Base-by-base conservation (phyloP, 1,140 invertebrate species). In the Holotrichia oblita region DNA sequence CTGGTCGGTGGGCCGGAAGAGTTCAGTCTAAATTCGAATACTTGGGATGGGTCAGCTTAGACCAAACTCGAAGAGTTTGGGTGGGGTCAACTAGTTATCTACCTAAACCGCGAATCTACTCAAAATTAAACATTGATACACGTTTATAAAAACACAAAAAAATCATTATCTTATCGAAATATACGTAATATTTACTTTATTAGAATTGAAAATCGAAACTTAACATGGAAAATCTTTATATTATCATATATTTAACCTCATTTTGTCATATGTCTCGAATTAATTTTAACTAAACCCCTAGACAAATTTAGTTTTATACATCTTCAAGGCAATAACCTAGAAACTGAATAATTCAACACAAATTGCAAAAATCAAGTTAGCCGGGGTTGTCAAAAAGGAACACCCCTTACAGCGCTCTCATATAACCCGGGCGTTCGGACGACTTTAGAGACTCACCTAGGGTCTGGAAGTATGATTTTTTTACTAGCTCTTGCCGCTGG, bases 401-500 rank as follows among this genome's bases (percentile, higher is more conserved):
- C 61, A 69, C 61, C 61, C 61, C 61, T 69, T 14, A 55, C 48
- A 55, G 0, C 14, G 48, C 6, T 55, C 14, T 55, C 48, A 9
- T 9, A 27, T 6, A 12, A 24, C 12, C 61, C 6, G 14, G 22
- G 17, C 22, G 24, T 69, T 34, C 61, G 8, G 61, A 6, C 1
- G 61, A 1, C 3, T 34, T 20, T 6, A 48, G n/a, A n/a, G 22
- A 69, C 83, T 87, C 93, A 99, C 98, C 98, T 99, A 85, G 98
- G 97, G 90, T 99, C 99, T 77, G 98, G 98, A 85, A 99, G 91
- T 82, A 98, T 91, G 82, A 99, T 99, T 90, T 99, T 99, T 90
- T 99, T 99, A 89, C 97, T 99, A 82, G 98, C 98, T 88, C 98
- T 91, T 80, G 98, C 98, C 78, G 98, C 98, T 89, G 98, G 98